Conservation (phyloP, 2,888 invertebrate genomes). For the Ectropis crepuscularia region DNA sequence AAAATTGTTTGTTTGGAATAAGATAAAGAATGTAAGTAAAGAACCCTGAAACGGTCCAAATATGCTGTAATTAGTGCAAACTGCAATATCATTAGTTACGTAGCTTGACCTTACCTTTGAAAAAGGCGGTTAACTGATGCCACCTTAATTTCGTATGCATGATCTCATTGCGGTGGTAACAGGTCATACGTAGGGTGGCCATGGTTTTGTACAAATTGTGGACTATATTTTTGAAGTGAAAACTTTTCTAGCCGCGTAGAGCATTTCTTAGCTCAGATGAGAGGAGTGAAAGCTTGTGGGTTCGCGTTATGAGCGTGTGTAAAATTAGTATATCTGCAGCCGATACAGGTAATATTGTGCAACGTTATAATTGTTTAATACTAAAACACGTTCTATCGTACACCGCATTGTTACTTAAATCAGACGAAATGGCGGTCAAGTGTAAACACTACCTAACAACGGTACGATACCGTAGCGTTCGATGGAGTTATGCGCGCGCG, state of each 20-base stretch:
- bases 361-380: not conserved
- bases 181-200: slow-evolving; percentile 18
- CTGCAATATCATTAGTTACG: slow-evolving; percentile 20
- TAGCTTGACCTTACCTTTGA: slow-evolving; percentile 28
- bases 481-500: too few species aligned
- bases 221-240: not conserved
- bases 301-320: too few species aligned
- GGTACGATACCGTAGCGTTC: too few species aligned
- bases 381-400: too few species aligned
- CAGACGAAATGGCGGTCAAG: too few species aligned
- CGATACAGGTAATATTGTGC: not conserved
- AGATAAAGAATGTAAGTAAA: not conserved
- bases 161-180: slow-evolving; percentile 36
- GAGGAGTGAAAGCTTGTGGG: too few species aligned
- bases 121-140: slow-evolving; percentile 32
- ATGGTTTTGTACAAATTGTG: not conserved
- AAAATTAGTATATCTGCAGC: too few species aligned
- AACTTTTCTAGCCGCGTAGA: too few species aligned
- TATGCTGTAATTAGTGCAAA: slow-evolving; percentile 16
- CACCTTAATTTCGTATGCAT: slow-evolving; percentile 37
- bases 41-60: not conserved
- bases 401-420: too few species aligned
- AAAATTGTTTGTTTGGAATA: too few species aligned
- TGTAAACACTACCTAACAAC: too few species aligned
- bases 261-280: too few species aligned